A percentile compares a stretch with the other conserved stretches of the same genome.
Conservation (phyloP, 2,113 vertebrate species). For the Boleophthalmus pectinirostris region DNA sequence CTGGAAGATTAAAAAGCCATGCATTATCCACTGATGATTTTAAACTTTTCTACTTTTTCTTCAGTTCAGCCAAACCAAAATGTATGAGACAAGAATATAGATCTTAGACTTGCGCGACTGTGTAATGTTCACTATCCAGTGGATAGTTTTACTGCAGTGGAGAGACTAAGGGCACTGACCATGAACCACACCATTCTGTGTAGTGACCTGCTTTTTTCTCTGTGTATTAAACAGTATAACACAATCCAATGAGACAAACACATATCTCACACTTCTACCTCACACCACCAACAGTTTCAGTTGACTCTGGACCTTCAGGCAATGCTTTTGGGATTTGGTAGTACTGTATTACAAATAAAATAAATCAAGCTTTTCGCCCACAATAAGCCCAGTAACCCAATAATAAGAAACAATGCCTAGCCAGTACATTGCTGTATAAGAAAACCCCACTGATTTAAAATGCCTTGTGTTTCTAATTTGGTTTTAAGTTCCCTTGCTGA, state of each 20-base stretch:
- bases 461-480: constrained; percentile 9
- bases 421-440: not conserved
- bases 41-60: not conserved
- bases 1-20: not conserved
- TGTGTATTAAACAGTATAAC: not conserved
- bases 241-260: not conserved
- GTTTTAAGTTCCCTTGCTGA: constrained; percentile 23
- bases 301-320: too few relatives aligned
- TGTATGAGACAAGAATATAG: not conserved
- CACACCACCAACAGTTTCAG: not conserved
- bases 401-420: not conserved
- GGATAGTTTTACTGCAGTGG: not conserved
- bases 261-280: not conserved
- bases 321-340: not conserved
- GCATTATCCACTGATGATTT: not conserved
- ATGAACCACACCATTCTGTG: constrained; percentile 5
- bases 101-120: not conserved
- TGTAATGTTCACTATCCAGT: not conserved
- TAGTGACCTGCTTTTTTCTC: not conserved
- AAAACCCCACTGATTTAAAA: constrained; percentile 5
- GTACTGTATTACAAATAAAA: not conserved
- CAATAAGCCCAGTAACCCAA: not conserved
- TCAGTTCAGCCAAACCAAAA: not conserved
- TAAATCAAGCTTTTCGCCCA: not conserved
- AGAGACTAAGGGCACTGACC: constrained; percentile 5